phyloP scores from a whole-genome alignment of 2,888 invertebrate species.

The Polymixis lichenea region DNA sequence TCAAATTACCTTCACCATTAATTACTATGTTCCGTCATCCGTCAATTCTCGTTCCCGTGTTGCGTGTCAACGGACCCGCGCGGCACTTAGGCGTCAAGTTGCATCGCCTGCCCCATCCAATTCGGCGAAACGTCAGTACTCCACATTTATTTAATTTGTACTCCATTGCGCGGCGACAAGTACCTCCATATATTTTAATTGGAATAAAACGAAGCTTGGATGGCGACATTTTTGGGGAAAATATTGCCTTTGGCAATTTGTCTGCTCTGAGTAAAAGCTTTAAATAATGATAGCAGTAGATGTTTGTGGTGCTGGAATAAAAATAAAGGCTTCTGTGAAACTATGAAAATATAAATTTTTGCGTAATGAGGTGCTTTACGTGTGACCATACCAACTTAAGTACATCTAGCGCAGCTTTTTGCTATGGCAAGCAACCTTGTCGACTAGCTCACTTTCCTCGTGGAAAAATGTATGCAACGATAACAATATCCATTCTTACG shows the following conservation, averaged over 20 bases:
- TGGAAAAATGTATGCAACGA: neutral
- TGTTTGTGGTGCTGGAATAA: slow-evolving; percentile 11
- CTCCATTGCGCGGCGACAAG: slow-evolving; percentile 67
- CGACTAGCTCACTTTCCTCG: neutral
- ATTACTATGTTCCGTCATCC: slow-evolving; percentile 34
- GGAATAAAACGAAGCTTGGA: slow-evolving; percentile 67
- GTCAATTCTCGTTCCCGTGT: slow-evolving; percentile 24
- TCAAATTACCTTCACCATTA: slow-evolving; percentile 48
- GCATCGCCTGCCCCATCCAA: slow-evolving; percentile 68
- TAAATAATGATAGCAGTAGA: slow-evolving; percentile 41
- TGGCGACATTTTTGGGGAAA: slow-evolving; percentile 57
- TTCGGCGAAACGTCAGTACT: slow-evolving; percentile 65
- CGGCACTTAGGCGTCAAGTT: slow-evolving; percentile 67
- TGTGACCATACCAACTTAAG: neutral
- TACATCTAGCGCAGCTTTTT: neutral
- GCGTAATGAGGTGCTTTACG: neutral
- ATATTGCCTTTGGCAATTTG: slow-evolving; percentile 44
- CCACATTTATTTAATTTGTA: slow-evolving; percentile 72
- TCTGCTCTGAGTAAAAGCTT: slow-evolving; percentile 27
- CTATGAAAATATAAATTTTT: neutral
- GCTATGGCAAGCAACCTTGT: neutral
- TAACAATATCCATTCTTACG: neutral
- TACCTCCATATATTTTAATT: slow-evolving; percentile 67
- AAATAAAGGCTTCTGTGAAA: slow-evolving; percentile 6
- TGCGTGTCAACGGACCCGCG: slow-evolving; percentile 45